Evolutionary conservation across 2,888 invertebrate species (phyloP).

Genomic region (Didymodactylos carnosus): DNA sequence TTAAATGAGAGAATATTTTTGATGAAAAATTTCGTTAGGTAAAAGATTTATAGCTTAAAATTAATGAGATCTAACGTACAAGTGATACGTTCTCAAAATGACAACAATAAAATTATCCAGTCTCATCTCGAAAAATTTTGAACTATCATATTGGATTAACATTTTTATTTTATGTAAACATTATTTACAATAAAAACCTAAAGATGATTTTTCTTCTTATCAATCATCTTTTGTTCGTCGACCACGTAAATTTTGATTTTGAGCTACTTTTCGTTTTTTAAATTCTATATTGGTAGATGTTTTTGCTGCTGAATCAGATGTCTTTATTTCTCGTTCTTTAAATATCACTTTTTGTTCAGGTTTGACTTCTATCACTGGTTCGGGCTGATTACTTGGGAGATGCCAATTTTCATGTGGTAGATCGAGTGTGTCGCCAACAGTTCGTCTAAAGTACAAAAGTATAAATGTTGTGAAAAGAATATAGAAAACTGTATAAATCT

Average conservation of each 20-base stretch:
- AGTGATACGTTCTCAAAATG: no score
- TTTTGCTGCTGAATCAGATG: neutral
- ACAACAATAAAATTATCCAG: no score
- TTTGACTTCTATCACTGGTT: neutral
- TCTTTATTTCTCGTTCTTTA: neutral
- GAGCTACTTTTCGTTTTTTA: neutral
- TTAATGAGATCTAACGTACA: no score
- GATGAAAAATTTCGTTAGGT: no score
- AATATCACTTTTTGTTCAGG: neutral
- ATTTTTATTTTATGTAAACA: no score
- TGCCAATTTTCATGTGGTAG: neutral
- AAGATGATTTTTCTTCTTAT: no score
- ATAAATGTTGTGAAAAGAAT: neutral
- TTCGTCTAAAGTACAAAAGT: neutral
- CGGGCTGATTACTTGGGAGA: neutral
- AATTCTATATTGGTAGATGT: neutral
- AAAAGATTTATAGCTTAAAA: no score
- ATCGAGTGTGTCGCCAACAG: neutral
- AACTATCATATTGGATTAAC: no score
- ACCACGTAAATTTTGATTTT: neutral
- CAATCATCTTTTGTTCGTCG: neutral
- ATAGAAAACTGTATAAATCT: neutral
- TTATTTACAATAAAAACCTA: no score
- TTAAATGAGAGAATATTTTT: no score
- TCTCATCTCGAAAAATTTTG: no score